phyloP scores from a whole-genome alignment of 2,113 vertebrate genomes.

The Macheiramphus alcinus region DNA sequence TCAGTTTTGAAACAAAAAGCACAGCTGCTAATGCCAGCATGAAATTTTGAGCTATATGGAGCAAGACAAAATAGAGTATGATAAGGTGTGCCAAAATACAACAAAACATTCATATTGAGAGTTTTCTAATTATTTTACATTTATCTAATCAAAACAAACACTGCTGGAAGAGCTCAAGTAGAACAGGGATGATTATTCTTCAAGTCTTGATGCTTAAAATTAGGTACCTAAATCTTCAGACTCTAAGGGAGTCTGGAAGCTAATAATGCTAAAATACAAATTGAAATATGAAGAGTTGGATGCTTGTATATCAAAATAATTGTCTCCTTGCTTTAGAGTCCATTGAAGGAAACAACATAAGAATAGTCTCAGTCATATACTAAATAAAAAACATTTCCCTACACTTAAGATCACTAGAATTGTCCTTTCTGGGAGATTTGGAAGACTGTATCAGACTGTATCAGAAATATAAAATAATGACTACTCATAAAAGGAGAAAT shows the following conservation, averaged over 20 bases:
- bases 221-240: background rate
- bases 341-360: background rate
- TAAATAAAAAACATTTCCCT: background rate
- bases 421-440: background rate
- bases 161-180: background rate
- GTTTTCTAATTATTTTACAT: slow-evolving; percentile 31
- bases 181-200: background rate
- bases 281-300: background rate
- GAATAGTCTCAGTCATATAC: background rate
- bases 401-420: background rate
- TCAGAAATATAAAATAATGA: background rate
- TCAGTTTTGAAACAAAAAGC: background rate
- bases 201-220: background rate
- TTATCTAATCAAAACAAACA: slow-evolving; percentile 47
- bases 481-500: background rate
- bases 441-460: background rate
- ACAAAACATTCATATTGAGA: background rate
- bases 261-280: background rate
- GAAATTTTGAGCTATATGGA: background rate
- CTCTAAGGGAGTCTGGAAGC: background rate
- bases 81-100: background rate
- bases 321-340: background rate
- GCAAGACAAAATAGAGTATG: background rate
- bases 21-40: background rate
- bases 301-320: background rate